Base-by-base conservation (phyloP, 2,113 vertebrate genomes). In the Corvus hawaiiensis region DNA sequence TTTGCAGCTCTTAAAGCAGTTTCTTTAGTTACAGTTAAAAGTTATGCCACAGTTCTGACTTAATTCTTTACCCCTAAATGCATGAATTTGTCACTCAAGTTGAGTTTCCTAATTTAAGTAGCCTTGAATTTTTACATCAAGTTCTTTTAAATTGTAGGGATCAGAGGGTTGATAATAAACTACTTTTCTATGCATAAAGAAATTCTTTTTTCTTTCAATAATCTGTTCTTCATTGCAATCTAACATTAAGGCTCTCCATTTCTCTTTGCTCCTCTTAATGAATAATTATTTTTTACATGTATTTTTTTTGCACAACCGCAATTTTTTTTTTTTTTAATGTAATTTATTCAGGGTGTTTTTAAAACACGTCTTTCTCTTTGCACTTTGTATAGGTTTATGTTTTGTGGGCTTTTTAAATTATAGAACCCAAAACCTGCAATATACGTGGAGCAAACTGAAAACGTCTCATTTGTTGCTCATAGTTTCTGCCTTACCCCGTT, bases 21-120 rank as follows among this genome's bases (percentile, higher is more conserved):
- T 96, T 91, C 66, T 95, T 78, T 69, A 94, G 73, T 79, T 92
- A 92, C 16, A 87, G 56, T 63, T 82, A 94, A 93, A 95, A 91
- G n/a, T 64, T 33, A 9, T 10, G 13, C 44, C 67, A 71, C 37
- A 27, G 10, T 18, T 79, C 56, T 59, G 35, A 64, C 69, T 43
- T 9, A 64, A 80, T 69, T 67, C 69, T 97, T 96, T 94, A 91
- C 59, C 75, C 44, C 14, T 41, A 46, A 67, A 61, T 5, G 23
- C 55, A 46, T 44, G 3, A 71, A 78, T 68, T 69, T n/a, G 44
- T 58, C 24, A 28, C 37, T 43, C 18, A 24, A 21, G 30, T n/a
- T 81, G 48, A 58, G 10, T 62, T 76, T 58, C 7, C 13, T 17
- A 73, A 48, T 5, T 51, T 56, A 89, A 49, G 26, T 11, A 32